A percentile compares a stretch with the other conserved stretches of the same genome.
Conservation (phyloP, 92 coral and sea anemone species). For the Epizoanthus ramosus region DNA sequence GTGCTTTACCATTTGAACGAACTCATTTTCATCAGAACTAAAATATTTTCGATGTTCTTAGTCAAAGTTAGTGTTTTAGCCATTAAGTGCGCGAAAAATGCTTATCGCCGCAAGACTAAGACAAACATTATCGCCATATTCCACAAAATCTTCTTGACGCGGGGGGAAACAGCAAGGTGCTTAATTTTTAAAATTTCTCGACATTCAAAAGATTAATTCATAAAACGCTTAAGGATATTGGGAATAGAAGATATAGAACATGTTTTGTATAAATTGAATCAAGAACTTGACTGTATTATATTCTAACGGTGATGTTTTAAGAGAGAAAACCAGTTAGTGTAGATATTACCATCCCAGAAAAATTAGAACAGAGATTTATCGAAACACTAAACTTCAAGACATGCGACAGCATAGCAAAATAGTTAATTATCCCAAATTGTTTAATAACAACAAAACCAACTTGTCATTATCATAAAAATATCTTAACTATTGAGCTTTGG, state of each 20-base stretch:
- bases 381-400: constrained; percentile 44
- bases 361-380: constrained; percentile 36
- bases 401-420: constrained; percentile 42
- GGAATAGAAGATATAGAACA: neutral
- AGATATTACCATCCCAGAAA: constrained; percentile 33
- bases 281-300: neutral
- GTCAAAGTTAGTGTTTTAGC: constrained; percentile 34
- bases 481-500: constrained; percentile 58
- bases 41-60: constrained; percentile 21
- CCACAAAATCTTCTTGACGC: constrained; percentile 38
- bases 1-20: constrained; percentile 13
- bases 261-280: neutral
- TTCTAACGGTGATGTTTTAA: neutral
- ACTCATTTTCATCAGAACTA: constrained; percentile 7
- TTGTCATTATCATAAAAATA: constrained; percentile 66
- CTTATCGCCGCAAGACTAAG: constrained; percentile 32
- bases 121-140: constrained; percentile 3
- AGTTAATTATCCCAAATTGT: constrained; percentile 69
- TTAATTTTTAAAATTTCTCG: constrained; percentile 34
- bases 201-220: constrained; percentile 28
- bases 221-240: constrained; percentile 27
- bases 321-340: constrained; percentile 14
- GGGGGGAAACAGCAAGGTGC: constrained; percentile 11
- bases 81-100: constrained; percentile 23
- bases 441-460: constrained; percentile 77